phyloP scores from a whole-genome alignment of 2,113 vertebrate genomes.

The Anolis sagrei region DNA sequence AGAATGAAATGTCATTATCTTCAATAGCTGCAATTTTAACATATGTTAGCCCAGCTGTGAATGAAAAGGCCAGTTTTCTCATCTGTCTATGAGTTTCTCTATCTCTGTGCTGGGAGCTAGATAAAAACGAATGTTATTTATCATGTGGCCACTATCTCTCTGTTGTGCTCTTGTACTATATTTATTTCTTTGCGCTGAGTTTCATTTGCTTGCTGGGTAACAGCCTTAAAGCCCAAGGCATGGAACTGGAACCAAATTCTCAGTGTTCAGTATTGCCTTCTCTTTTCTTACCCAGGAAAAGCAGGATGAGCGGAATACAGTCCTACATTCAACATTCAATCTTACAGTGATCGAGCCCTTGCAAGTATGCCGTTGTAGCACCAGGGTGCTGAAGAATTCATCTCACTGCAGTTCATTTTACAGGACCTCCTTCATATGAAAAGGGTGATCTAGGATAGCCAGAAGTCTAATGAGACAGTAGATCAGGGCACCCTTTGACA shows the following conservation, averaged over 20 bases:
- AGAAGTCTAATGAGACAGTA: neutral
- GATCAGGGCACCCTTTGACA: too few relatives aligned
- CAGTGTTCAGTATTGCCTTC: neutral
- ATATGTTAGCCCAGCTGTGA: constrained; percentile 39
- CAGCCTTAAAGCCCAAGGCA: neutral
- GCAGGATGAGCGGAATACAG: neutral
- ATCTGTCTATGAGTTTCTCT: constrained; percentile 41
- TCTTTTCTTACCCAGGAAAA: neutral
- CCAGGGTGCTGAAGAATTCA: neutral
- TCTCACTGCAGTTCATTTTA: neutral
- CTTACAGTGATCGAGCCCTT: neutral
- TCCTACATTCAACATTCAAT: neutral
- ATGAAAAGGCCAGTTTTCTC: constrained; percentile 43
- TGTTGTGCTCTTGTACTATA: constrained; percentile 3
- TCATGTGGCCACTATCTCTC: constrained; percentile 9
- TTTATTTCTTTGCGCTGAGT: neutral
- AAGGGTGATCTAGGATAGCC: neutral
- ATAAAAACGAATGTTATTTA: constrained; percentile 30
- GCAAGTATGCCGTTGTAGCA: neutral
- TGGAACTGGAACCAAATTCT: neutral
- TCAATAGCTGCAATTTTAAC: constrained; percentile 54
- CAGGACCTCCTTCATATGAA: neutral
- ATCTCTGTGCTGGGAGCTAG: constrained; percentile 12
- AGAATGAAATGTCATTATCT: constrained; percentile 41
- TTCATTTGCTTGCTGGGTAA: neutral